A percentile compares a stretch with the other conserved stretches of the same genome.
phyloP scores from a whole-genome alignment of 2,113 vertebrate species.

The Propithecus coquereli region DNA sequence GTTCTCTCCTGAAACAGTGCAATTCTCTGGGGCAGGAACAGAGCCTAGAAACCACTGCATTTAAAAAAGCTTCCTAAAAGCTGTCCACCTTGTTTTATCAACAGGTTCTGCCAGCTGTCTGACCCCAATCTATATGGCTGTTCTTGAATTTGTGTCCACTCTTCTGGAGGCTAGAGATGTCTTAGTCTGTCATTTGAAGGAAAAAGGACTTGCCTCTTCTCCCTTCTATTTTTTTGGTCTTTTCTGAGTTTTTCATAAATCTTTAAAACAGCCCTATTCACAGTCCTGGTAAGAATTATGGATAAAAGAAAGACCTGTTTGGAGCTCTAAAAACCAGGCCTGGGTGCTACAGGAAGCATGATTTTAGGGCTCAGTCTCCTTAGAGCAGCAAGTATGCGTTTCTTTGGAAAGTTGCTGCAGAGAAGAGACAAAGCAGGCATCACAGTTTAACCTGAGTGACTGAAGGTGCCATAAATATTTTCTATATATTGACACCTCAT shows the following conservation, averaged over 20 bases:
- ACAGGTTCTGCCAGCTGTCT: background rate
- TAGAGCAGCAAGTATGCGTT: background rate
- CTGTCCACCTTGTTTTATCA: background rate
- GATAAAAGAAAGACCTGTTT: background rate
- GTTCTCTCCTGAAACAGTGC: slow-evolving; percentile 37
- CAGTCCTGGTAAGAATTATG: background rate
- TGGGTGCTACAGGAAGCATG: background rate
- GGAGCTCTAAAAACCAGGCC: background rate
- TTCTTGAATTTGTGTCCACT: background rate
- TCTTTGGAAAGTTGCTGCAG: background rate
- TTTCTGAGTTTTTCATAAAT: background rate
- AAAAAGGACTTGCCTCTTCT: background rate
- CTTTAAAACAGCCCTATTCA: background rate
- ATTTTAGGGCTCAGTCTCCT: background rate
- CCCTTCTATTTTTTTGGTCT: background rate
- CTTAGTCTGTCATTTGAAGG: background rate
- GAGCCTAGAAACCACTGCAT: background rate
- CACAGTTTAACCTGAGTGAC: background rate
- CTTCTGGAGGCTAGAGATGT: background rate
- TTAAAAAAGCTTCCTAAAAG: background rate
- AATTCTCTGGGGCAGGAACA: background rate
- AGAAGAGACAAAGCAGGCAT: background rate
- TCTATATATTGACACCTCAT: background rate
- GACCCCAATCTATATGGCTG: background rate
- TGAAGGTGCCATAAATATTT: background rate